A percentile compares a stretch with the other conserved stretches of the same genome.
Conservation (phyloP, 2,113 vertebrate genomes). For the Heloderma charlesbogerti region DNA sequence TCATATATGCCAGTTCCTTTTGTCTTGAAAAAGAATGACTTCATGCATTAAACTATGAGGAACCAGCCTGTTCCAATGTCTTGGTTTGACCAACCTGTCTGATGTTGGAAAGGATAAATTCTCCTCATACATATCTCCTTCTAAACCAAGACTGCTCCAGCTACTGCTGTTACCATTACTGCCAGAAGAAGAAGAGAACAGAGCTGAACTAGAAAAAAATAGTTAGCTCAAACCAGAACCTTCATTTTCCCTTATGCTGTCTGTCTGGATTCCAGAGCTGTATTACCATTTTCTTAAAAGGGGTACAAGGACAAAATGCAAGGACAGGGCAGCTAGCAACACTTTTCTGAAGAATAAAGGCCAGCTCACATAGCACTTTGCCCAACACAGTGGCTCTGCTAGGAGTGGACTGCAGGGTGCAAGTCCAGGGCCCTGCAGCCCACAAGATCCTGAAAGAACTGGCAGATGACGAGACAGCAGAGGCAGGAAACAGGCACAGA, state of each 20-base stretch:
- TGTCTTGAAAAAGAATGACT: constrained; percentile 74
- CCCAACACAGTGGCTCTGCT: not conserved
- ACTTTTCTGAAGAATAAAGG: not conserved
- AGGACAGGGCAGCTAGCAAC: not conserved
- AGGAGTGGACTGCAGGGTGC: not conserved
- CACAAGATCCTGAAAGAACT: not conserved
- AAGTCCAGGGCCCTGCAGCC: not conserved
- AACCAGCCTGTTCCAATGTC: constrained; percentile 73
- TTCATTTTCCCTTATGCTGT: constrained; percentile 61
- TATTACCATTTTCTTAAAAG: constrained; percentile 24
- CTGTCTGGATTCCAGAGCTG: constrained; percentile 37
- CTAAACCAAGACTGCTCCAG: constrained; percentile 99
- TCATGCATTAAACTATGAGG: constrained; percentile 86
- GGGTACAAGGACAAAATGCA: constrained; percentile 10
- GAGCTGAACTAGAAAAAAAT: constrained; percentile 81
- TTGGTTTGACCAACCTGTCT: constrained; percentile 93
- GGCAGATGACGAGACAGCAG: not conserved
- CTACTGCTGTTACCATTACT: constrained; percentile 99
- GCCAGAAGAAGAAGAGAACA: constrained; percentile 90
- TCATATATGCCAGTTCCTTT: constrained; percentile 64
- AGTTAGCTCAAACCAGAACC: constrained; percentile 64
- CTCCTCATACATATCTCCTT: constrained; percentile 97
- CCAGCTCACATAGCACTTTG: not conserved
- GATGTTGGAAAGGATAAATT: constrained; percentile 97
- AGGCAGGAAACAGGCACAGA: too few species aligned